Evolutionary conservation across 1,140 invertebrate genomes (phyloP), one percentile per base, ranked within the genome.

Genomic region (Drosophila saltans): DNA sequence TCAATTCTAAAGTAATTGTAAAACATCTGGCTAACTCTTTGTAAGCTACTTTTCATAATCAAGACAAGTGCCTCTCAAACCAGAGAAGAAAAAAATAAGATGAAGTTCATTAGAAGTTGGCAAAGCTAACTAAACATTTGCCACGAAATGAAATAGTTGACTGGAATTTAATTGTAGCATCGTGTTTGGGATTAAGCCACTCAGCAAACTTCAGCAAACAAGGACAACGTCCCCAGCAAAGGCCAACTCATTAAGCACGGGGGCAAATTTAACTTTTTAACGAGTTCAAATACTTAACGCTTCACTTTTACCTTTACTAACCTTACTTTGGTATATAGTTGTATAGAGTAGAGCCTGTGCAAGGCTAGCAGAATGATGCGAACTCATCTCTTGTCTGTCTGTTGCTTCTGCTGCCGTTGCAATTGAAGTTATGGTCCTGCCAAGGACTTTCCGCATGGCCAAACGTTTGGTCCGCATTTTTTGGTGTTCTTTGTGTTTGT

Each of bases 331-430:
- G 16, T 16, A 16, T 16, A 16, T 16, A 16, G 16, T 16, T 16
- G 16, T 16, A 16, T 16, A 16, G 16, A 16, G 16, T 16, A 16
- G 16, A 16, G 58, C 69, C 65, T 88, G 82, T 88, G 82, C 82
- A 82, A 86, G 72, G 67, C 26, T 62, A 86, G 82, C 82, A 86
- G 36, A 86, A 84, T 52, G n/a, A 1, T 26, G 45, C 3, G 3
- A 75, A 68, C 7, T 67, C 56, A 65, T 79, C 80, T 73, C 5
- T 36, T 58, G 52, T 26, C 52, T 56, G 57, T 52, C 45, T 52
- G 45, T 52, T 52, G 45, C 45, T 52, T 52, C 57, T 59, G 57
- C 57, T 40, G 9, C 57, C 57, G 79, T 41, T 85, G 82, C 83
- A 88, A 76, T 72, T 72, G 21, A 6, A 56, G n/a, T 21, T 55